Evolutionary conservation across 2,888 invertebrate genomes (phyloP), one percentile per base, ranked within the genome.

Genomic region (Lysandra coridon): DNA sequence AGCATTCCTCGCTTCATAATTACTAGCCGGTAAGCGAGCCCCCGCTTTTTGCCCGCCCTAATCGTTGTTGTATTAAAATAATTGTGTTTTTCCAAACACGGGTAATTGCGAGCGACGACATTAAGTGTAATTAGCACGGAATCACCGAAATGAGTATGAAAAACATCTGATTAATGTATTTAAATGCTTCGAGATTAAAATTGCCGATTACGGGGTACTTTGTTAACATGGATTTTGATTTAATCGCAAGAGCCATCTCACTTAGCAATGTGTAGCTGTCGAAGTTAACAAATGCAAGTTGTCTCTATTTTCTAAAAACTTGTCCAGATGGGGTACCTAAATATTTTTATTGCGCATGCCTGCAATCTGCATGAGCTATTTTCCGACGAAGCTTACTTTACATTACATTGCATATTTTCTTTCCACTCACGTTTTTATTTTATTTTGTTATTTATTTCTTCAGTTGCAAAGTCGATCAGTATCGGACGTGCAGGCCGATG

Each of bases 1-100:
- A 83, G 84, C 87, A 86, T 87, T 86, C 84, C 82, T 82, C 76
- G 78, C 83, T 81, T 81, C 82, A 80, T 84, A 84, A 84, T 84
- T 83, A 83, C 81, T 78, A 74, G 78, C 80, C 79, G 80, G 80
- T 80, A 80, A 80, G 80, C 80, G 75, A 79, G 79, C 80, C 73
- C 79, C 78, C 79, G 79, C 73, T 80, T 82, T 80, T 78, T 77
- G 78, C 73, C 49, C 78, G 79, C 80, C 81, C 81, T 83, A 83
- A 84, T 83, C 82, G 81, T 84, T 83, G 83, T 83, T 53, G 33
- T 76, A 76, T 76, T 76, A 76, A 76, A 76, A 76, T 76, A 57
- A 76, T 76, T 76, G 76, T 53, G 76, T 76, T 76, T 76, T 76
- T 76, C 76, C 76, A 53, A 76, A 76, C 76, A 53, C 33, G 23